These are phyloP conservation scores for Hyaena hyaena DNA, from an alignment of 2,113 vertebrate genomes.

Conservation along the genomic window DNA sequence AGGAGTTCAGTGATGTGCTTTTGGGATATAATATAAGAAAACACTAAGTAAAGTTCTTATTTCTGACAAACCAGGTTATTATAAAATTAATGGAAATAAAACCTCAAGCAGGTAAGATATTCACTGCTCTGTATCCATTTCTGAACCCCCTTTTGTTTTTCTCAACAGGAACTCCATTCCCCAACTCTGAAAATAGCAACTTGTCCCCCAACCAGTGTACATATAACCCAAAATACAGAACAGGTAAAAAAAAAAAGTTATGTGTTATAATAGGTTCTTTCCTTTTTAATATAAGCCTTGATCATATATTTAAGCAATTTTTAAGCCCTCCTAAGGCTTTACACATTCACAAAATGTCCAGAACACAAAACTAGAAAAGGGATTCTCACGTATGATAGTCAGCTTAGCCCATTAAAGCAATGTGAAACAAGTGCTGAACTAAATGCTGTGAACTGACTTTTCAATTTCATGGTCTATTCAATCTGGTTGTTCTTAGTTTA, in stretches of 20 bases:
- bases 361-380: neutral
- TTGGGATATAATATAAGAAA: constrained; percentile 34
- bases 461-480: constrained; percentile 18
- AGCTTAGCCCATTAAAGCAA: neutral
- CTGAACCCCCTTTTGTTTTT: constrained; percentile 37
- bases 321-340: neutral
- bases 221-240: constrained; percentile 73
- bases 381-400: neutral
- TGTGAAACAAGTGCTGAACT: neutral
- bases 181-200: constrained; percentile 77
- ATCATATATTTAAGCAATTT: neutral
- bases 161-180: constrained; percentile 79
- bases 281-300: constrained; percentile 3
- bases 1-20: neutral
- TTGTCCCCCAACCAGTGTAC: constrained; percentile 66
- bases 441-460: constrained; percentile 12
- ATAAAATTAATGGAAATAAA: constrained; percentile 47
- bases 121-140: neutral
- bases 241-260: constrained; percentile 72
- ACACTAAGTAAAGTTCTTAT: neutral
- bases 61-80: neutral
- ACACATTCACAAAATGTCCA: neutral
- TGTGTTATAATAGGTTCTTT: neutral
- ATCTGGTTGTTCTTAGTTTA: constrained; percentile 25
- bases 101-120: neutral